Percentiles rank a stretch among this genome's conserved stretches.
These are phyloP conservation scores for Limosa lapponica DNA, from an alignment of 2,797 vertebrate species.

Conservation along the genomic window DNA sequence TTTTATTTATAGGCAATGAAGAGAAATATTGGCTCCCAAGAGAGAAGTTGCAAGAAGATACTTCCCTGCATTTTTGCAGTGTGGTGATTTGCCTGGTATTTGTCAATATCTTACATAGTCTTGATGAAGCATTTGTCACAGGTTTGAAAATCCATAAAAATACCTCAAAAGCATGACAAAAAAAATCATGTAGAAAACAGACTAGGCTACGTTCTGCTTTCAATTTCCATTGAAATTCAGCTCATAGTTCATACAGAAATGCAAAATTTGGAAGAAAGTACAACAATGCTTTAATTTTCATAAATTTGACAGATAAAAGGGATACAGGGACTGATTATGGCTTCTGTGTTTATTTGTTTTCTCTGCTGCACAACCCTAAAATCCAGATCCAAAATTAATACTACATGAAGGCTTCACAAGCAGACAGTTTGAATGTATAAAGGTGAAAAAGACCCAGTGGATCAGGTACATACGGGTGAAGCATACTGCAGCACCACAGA, in stretches of 20 bases:
- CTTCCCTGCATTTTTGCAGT: neutral
- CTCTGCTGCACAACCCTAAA: neutral
- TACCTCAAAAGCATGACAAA: neutral
- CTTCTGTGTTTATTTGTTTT: neutral
- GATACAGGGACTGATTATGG: neutral
- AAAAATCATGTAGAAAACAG: neutral
- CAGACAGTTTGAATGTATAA: neutral
- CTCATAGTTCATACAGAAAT: neutral
- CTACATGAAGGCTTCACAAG: fast-evolving
- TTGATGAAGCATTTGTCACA: neutral
- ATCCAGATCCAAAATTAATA: neutral
- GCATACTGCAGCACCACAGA: neutral
- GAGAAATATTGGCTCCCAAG: neutral
- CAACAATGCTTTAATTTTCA: neutral
- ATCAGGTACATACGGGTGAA: neutral
- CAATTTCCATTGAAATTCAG: neutral
- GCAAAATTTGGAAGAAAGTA: neutral
- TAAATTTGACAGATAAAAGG: neutral
- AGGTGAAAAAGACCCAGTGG: fast-evolving
- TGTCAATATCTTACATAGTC: neutral
- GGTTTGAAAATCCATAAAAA: neutral
- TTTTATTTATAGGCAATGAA: neutral
- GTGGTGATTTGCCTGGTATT: neutral
- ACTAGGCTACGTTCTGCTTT: neutral
- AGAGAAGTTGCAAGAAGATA: neutral